A percentile compares a stretch with the other conserved stretches of the same genome.
These are phyloP conservation scores for Aotus griseimembra DNA, from an alignment of 2,797 vertebrate genomes.

Conservation along the genomic window DNA sequence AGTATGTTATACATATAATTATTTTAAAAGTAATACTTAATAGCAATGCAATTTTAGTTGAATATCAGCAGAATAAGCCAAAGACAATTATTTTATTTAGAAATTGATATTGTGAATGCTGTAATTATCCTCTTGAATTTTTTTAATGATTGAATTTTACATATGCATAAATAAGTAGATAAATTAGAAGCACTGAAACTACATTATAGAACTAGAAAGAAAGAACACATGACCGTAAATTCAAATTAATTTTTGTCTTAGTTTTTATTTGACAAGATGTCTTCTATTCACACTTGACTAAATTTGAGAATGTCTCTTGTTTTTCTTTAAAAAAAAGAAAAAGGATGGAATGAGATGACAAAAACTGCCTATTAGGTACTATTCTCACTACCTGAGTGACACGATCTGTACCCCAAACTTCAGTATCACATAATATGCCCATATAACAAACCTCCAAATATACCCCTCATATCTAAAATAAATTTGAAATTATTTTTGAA, in stretches of 20 bases:
- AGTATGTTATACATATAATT: background rate
- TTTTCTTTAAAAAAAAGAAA: background rate
- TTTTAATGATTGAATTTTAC: background rate
- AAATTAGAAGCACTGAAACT: background rate
- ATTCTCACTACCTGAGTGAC: too few species aligned
- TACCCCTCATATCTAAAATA: too few species aligned
- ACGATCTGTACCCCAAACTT: too few species aligned
- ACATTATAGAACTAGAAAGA: background rate
- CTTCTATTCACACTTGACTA: background rate
- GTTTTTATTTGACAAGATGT: background rate
- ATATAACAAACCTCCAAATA: too few species aligned
- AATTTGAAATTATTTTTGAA: too few species aligned
- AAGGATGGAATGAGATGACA: background rate
- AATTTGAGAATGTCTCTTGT: background rate
- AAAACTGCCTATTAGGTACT: background rate
- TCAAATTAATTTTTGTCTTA: background rate
- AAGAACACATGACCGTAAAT: background rate
- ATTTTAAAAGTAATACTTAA: background rate
- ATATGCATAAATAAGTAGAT: background rate
- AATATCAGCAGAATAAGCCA: background rate
- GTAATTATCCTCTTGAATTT: background rate
- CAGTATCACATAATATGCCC: too few species aligned
- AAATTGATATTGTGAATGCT: background rate
- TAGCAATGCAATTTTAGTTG: background rate
- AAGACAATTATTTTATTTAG: background rate